phyloP scores from a whole-genome alignment of 1,140 invertebrate species.

The Tetramorium alpestre region DNA sequence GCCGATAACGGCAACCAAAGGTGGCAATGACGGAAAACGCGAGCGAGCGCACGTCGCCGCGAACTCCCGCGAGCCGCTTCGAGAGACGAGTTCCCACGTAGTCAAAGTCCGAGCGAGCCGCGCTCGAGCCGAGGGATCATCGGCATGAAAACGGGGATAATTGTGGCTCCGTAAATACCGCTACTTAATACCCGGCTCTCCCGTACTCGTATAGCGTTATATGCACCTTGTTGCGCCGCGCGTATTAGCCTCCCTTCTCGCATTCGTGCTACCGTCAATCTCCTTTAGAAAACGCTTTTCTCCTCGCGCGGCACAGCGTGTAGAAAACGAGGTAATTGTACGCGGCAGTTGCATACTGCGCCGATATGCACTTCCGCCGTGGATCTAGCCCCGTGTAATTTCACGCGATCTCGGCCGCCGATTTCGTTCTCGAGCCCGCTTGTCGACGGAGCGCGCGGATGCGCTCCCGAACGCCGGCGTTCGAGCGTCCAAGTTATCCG shows the following conservation, averaged over 20 bases:
- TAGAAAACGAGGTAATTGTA: conserved; percentile 73
- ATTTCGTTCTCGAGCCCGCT: conserved; percentile 46
- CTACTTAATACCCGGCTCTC: conserved; percentile 75
- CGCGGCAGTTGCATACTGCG: conserved; percentile 65
- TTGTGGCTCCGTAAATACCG: conserved; percentile 76
- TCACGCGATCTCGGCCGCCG: conserved; percentile 54
- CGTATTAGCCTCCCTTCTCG: conserved; percentile 59
- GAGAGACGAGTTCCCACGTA: conserved; percentile 70
- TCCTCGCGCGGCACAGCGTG: conserved; percentile 42
- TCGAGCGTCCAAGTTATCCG: neutral
- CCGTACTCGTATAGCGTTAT: conserved; percentile 47
- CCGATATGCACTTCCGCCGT: conserved; percentile 67
- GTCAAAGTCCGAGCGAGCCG: conserved; percentile 42
- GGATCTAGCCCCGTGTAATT: conserved; percentile 66
- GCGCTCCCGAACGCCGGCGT: neutral
- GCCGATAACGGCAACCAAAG: conserved; percentile 25
- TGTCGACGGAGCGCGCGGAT: neutral
- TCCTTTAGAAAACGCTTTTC: conserved; percentile 68
- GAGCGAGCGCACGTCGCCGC: conserved; percentile 1
- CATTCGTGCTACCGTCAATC: conserved; percentile 69
- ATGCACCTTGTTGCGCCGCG: conserved; percentile 48
- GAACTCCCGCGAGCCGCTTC: neutral
- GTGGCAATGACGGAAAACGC: conserved; percentile 44
- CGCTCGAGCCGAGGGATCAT: conserved; percentile 65
- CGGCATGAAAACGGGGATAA: conserved; percentile 77